These are phyloP conservation scores for Drosophila kanapiae DNA, from an alignment of 1,140 invertebrate genomes.

Conservation along the genomic window DNA sequence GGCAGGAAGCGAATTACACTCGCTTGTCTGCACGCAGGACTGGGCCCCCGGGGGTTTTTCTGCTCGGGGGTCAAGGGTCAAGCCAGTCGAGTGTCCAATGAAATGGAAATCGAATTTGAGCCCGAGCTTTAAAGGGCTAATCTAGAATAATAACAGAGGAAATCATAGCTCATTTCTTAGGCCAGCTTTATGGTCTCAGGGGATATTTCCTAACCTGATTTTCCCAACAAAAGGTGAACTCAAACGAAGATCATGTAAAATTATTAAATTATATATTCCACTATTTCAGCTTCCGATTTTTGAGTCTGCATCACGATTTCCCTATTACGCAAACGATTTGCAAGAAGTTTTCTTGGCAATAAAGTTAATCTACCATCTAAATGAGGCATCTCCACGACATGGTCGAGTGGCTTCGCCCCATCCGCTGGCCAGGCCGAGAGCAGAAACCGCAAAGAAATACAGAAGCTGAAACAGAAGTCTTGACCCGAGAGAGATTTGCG, in stretches of 20 bases:
- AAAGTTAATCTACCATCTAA: slow-evolving; percentile 80
- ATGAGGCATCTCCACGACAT: slow-evolving; percentile 63
- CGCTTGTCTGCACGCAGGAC: slow-evolving; percentile 62
- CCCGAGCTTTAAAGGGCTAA: slow-evolving; percentile 30
- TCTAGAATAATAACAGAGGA: slow-evolving; percentile 22
- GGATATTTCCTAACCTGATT: not conserved
- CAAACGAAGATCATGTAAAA: not conserved
- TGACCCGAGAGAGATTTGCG: slow-evolving; percentile 19
- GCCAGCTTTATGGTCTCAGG: slow-evolving; percentile 3
- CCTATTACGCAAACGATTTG: slow-evolving; percentile 78
- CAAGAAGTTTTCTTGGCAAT: slow-evolving; percentile 69
- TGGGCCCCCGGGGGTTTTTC: slow-evolving; percentile 21
- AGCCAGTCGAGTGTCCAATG: slow-evolving; percentile 34
- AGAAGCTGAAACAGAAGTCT: slow-evolving; percentile 47
- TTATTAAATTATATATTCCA: not conserved
- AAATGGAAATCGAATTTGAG: slow-evolving; percentile 54
- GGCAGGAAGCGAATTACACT: slow-evolving; percentile 64
- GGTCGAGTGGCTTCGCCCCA: slow-evolving; percentile 63
- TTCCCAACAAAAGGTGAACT: not conserved
- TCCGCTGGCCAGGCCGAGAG: slow-evolving; percentile 15
- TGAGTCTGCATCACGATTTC: slow-evolving; percentile 56
- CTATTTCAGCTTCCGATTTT: not conserved
- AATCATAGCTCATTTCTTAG: slow-evolving; percentile 20
- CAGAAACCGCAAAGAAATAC: slow-evolving; percentile 43
- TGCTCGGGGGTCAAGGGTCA: slow-evolving; percentile 57